Conservation (phyloP, 2,113 vertebrate genomes). For the Panurus biarmicus region DNA sequence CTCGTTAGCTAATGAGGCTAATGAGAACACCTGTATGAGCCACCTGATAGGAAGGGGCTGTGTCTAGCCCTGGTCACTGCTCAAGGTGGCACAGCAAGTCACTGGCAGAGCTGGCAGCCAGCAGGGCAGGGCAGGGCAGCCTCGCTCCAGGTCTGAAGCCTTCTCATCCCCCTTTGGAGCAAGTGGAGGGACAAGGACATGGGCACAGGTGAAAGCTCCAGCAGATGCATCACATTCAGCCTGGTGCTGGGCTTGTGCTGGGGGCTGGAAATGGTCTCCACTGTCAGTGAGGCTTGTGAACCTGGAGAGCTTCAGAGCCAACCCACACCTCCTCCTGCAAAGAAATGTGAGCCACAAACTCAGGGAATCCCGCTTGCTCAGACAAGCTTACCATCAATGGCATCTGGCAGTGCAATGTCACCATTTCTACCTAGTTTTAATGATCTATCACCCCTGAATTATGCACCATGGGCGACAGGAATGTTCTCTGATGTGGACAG, state of each 20-base stretch:
- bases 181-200: fast-evolving
- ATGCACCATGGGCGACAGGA: neutral
- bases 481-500: neutral
- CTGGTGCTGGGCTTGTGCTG: neutral
- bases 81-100: neutral
- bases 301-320: neutral
- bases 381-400: neutral
- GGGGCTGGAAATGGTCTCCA: neutral
- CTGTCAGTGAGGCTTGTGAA: neutral
- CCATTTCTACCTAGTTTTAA: neutral
- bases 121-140: no score
- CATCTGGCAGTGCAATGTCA: neutral
- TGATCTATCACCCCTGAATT: neutral
- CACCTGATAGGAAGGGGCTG: no score
- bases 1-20: slow-evolving; percentile 42
- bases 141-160: neutral
- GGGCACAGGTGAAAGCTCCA: fast-evolving
- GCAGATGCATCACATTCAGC: neutral
- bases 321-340: neutral
- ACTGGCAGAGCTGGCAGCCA: neutral
- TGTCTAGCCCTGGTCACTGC: neutral
- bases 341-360: neutral
- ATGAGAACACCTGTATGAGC: slow-evolving; percentile 33
- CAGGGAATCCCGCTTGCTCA: neutral
- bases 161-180: neutral